These are phyloP conservation scores for Pygmarrhopalites habei DNA, from an alignment of 1,140 invertebrate species.

Conservation along the genomic window DNA sequence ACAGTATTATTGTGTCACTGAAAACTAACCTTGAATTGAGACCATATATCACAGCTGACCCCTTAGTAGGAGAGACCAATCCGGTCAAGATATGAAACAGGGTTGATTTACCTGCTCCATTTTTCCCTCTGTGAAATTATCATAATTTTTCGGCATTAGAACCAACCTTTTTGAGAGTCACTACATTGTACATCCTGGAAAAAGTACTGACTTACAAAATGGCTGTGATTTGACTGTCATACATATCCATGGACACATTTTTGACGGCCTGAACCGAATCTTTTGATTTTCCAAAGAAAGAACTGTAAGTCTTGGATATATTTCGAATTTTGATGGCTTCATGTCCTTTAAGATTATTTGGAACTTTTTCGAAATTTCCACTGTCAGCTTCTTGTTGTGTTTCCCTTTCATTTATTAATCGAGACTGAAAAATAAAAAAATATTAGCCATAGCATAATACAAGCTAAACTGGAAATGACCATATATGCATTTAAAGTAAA, in stretches of 20 bases:
- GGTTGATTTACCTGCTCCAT: constrained; percentile 81
- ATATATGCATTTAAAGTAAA: too few species aligned
- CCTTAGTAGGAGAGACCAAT: constrained; percentile 55
- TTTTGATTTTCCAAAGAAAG: constrained; percentile 49
- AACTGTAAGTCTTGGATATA: constrained; percentile 60
- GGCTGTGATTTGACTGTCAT: constrained; percentile 74
- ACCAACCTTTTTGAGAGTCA: too few species aligned
- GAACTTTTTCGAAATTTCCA: constrained; percentile 56
- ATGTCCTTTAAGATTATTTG: constrained; percentile 60
- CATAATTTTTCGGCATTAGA: too few species aligned
- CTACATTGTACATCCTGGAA: too few species aligned
- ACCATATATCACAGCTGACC: constrained; percentile 59
- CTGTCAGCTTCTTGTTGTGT: not conserved
- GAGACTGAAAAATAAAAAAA: too few species aligned
- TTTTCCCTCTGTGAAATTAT: too few species aligned
- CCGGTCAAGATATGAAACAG: constrained; percentile 80
- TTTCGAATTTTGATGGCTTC: constrained; percentile 68
- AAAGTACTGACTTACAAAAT: too few species aligned
- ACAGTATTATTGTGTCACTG: too few species aligned
- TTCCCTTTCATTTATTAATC: too few species aligned
- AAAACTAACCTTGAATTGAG: constrained; percentile 57
- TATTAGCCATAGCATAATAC: too few species aligned
- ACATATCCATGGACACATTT: constrained; percentile 61
- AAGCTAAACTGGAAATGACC: too few species aligned
- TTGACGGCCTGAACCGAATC: constrained; percentile 52